Evolutionary conservation across 1,140 invertebrate species (phyloP).

Genomic region (Zaprionus ornatus): DNA sequence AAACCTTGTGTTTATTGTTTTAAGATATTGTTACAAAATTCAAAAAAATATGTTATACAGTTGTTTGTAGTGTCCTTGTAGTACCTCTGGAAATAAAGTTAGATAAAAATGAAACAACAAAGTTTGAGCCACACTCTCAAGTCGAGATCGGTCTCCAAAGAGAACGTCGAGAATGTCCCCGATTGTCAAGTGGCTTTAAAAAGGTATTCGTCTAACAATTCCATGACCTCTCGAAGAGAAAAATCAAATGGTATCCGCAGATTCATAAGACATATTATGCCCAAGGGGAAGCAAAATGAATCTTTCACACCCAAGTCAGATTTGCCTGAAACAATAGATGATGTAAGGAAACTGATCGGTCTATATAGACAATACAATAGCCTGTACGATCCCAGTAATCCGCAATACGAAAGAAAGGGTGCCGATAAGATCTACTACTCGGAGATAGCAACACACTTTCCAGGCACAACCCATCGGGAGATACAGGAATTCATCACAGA

Average conservation of each 20-base stretch:
- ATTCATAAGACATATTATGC: not conserved
- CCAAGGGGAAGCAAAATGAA: not conserved
- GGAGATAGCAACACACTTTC: constrained; percentile 40
- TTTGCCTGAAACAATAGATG: constrained; percentile 5
- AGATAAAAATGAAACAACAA: not conserved
- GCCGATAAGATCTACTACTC: constrained; percentile 43
- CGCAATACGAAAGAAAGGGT: constrained; percentile 45
- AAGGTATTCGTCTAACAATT: not conserved
- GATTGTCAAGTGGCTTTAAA: not conserved
- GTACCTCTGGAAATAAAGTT: not conserved
- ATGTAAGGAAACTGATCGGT: constrained; percentile 46
- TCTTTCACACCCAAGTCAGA: not conserved
- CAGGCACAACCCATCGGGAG: constrained; percentile 2
- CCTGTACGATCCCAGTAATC: constrained; percentile 48
- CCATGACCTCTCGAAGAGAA: not conserved
- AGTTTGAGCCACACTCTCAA: not conserved
- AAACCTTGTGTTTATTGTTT: not conserved
- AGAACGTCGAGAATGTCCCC: not conserved
- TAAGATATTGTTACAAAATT: constrained; percentile 62
- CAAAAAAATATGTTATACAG: constrained; percentile 50
- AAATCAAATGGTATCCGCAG: constrained; percentile 13
- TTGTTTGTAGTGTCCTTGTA: constrained; percentile 32
- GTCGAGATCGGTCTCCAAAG: not conserved
- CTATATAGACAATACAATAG: constrained; percentile 46
- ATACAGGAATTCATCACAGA: constrained; percentile 25